Evolutionary conservation across 64 coral and sea anemone species (phyloP).

Genomic region (Cladopsammia gracilis): DNA sequence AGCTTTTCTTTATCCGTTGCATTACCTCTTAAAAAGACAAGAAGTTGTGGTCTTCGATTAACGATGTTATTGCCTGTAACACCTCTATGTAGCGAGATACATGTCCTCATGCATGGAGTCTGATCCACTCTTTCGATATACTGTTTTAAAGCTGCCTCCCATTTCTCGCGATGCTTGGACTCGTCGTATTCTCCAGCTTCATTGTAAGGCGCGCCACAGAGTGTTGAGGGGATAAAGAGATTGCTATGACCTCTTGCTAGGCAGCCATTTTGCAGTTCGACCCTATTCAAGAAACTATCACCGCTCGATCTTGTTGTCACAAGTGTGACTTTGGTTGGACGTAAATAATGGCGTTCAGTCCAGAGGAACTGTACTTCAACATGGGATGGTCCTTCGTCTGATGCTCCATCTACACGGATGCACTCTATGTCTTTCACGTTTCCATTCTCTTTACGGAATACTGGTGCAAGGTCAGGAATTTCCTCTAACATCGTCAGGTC

Average conservation of each 20-base stretch:
- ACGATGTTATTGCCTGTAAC: neutral
- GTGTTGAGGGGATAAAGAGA: conserved; percentile 48
- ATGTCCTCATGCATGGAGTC: conserved; percentile 50
- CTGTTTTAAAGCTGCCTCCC: conserved; percentile 24
- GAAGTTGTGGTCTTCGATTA: neutral
- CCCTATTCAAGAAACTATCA: conserved; percentile 43
- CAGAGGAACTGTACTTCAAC: conserved; percentile 51
- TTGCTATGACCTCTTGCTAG: conserved; percentile 34
- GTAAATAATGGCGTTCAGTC: conserved; percentile 6
- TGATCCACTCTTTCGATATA: conserved; percentile 37
- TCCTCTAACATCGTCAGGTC: conserved; percentile 36
- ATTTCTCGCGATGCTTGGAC: conserved; percentile 19
- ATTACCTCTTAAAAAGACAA: conserved; percentile 38
- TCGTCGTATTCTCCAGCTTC: conserved; percentile 9
- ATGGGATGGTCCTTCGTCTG: conserved; percentile 50
- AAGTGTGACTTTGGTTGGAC: conserved; percentile 52
- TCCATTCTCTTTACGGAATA: conserved; percentile 24
- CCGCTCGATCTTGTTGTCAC: conserved; percentile 48
- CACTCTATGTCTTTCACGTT: conserved; percentile 40
- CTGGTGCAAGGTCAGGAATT: neutral
- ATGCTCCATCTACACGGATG: neutral
- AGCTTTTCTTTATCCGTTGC: conserved; percentile 48
- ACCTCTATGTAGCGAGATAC: conserved; percentile 4
- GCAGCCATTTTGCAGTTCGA: conserved; percentile 59
- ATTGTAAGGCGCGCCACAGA: conserved; percentile 19